These are phyloP conservation scores for Caenorhabditis brenneri DNA, from an alignment of 1,140 invertebrate species.

Conservation along the genomic window DNA sequence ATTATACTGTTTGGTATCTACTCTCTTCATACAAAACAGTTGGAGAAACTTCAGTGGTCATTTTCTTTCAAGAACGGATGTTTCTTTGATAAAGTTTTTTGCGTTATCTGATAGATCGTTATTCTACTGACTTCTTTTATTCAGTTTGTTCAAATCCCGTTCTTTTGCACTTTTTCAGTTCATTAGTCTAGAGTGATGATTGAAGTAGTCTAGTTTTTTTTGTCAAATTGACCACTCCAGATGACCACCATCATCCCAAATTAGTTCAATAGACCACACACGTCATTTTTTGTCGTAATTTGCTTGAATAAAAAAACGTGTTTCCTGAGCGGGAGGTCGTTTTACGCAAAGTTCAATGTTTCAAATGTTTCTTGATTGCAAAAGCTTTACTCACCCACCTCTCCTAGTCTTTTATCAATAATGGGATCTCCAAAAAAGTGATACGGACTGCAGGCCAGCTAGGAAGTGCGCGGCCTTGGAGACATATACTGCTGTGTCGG, in stretches of 20 bases:
- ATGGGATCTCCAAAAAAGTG: not conserved
- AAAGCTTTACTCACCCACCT: too few species aligned
- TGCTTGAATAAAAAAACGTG: not conserved
- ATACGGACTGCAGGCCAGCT: not conserved
- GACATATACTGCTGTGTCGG: slow-evolving; percentile 21
- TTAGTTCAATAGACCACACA: not conserved
- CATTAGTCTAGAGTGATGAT: too few species aligned
- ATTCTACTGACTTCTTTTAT: too few species aligned
- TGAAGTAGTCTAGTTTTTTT: not conserved
- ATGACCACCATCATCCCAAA: not conserved
- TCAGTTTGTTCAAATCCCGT: too few species aligned
- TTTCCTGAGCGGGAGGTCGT: not conserved
- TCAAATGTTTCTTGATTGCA: not conserved
- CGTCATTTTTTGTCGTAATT: slow-evolving; percentile 1
- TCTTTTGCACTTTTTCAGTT: too few species aligned
- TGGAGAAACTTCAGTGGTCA: too few species aligned
- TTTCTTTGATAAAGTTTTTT: too few species aligned
- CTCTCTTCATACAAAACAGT: too few species aligned
- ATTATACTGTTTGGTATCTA: too few species aligned
- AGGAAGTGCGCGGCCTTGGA: slow-evolving; percentile 39
- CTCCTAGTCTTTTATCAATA: too few species aligned
- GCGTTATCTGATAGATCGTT: too few species aligned
- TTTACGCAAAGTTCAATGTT: not conserved
- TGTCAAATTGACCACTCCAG: not conserved
- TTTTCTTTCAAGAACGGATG: too few species aligned